phyloP scores from a whole-genome alignment of 35 echinoderm and acorn worm genomes.

The Ophioderma brevispina region DNA sequence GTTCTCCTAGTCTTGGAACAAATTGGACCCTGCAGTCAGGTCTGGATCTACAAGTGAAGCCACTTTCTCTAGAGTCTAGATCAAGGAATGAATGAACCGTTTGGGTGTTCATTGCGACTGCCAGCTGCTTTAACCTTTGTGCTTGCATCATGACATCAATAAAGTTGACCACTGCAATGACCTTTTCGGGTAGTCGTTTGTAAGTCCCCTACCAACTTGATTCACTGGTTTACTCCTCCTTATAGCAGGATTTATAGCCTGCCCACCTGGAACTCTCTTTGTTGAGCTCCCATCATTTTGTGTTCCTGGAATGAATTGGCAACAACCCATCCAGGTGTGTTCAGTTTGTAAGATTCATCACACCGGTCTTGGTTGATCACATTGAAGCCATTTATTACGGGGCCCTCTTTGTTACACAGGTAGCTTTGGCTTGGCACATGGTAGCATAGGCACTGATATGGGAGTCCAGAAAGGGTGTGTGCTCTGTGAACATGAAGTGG shows the following conservation, averaged over 20 bases:
- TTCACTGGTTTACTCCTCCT: neutral
- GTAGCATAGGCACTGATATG: constrained; percentile 15
- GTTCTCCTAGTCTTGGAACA: constrained; percentile 28
- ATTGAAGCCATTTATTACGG: neutral
- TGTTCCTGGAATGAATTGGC: neutral
- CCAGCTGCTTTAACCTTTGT: constrained; percentile 7
- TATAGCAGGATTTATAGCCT: constrained; percentile 41
- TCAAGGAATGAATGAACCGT: neutral
- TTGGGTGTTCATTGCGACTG: neutral
- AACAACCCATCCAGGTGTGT: constrained; percentile 37
- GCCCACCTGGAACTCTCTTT: constrained; percentile 30
- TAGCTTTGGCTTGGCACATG: constrained; percentile 25
- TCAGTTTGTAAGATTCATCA: neutral
- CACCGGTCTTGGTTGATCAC: neutral
- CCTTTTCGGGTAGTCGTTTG: constrained; percentile 5
- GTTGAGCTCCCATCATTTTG: neutral
- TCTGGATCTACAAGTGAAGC: neutral
- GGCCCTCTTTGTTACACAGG: neutral
- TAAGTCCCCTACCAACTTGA: constrained; percentile 21
- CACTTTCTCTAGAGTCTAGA: neutral
- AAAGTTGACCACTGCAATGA: constrained; percentile 32
- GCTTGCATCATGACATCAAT: constrained; percentile 15
- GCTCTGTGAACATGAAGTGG: neutral
- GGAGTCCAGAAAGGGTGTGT: neutral
- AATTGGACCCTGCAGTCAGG: constrained; percentile 15